Evolutionary conservation across 2,113 vertebrate genomes (phyloP).

Genomic region (Chrysochloris asiatica): DNA sequence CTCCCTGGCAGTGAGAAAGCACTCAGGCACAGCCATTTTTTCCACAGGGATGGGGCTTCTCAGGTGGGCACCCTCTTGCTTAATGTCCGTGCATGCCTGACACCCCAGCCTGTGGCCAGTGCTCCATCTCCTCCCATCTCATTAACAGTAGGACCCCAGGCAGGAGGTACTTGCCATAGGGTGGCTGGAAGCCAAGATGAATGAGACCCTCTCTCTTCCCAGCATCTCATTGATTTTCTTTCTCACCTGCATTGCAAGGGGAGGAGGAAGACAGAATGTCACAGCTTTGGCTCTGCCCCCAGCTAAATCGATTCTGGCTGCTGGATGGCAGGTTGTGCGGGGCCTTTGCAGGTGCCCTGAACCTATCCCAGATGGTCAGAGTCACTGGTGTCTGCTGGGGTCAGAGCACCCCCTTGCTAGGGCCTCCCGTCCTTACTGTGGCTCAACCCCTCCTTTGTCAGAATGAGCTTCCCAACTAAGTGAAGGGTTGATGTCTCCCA

Average conservation of each 20-base stretch:
- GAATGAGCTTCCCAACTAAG: not conserved
- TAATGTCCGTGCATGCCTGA: not conserved
- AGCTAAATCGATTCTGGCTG: not conserved
- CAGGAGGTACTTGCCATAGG: not conserved
- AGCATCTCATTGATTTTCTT: not conserved
- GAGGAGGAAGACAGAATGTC: too few species aligned
- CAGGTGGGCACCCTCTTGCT: not conserved
- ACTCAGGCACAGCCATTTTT: not conserved
- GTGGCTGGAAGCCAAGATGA: not conserved
- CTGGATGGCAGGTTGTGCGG: not conserved
- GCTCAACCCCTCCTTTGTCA: not conserved
- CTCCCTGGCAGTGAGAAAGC: not conserved
- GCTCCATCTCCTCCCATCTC: accelerated
- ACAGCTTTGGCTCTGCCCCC: too few species aligned
- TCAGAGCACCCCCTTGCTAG: accelerated
- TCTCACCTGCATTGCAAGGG: not conserved
- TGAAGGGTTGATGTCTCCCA: not conserved
- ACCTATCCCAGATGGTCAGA: not conserved
- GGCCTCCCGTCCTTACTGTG: accelerated
- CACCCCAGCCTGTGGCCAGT: accelerated
- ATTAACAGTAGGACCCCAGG: not conserved
- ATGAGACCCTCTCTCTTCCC: not conserved
- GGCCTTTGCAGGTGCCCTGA: not conserved
- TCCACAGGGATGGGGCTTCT: not conserved
- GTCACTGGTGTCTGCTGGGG: accelerated